Evolutionary conservation across 2,797 vertebrate genomes (phyloP).

Genomic region (Chrosomus eos): DNA sequence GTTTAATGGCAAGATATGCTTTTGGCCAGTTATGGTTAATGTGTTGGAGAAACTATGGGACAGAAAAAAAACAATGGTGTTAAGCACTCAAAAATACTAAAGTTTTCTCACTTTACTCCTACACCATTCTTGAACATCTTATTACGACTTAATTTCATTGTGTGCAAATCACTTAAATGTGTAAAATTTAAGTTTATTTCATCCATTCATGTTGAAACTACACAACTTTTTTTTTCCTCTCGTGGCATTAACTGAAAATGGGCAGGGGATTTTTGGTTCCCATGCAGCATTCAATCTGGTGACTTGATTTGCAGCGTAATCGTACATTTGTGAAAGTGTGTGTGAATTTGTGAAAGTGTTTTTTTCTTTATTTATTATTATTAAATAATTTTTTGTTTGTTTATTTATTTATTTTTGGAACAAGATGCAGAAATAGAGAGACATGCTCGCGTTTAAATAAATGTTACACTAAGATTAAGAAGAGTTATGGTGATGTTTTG

Average conservation of each 20-base stretch:
- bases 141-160: background rate
- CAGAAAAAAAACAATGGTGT: conserved; percentile 10
- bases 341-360: background rate
- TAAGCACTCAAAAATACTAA: background rate
- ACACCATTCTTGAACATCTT: background rate
- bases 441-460: background rate
- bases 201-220: background rate
- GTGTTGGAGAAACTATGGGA: conserved; percentile 19
- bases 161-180: background rate
- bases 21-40: conserved; percentile 22
- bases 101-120: background rate
- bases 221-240: background rate
- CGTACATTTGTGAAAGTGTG: background rate
- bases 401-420: background rate
- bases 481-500: background rate
- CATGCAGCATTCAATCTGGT: background rate
- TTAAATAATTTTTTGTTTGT: too few relatives aligned
- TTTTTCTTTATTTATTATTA: too few relatives aligned
- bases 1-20: conserved; percentile 26
- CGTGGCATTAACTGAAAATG: background rate
- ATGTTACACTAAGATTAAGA: background rate
- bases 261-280: background rate
- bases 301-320: background rate
- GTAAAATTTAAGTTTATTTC: background rate
- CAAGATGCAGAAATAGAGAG: background rate